phyloP scores from a whole-genome alignment of 2,113 vertebrate genomes.

The Podiceps cristatus region DNA sequence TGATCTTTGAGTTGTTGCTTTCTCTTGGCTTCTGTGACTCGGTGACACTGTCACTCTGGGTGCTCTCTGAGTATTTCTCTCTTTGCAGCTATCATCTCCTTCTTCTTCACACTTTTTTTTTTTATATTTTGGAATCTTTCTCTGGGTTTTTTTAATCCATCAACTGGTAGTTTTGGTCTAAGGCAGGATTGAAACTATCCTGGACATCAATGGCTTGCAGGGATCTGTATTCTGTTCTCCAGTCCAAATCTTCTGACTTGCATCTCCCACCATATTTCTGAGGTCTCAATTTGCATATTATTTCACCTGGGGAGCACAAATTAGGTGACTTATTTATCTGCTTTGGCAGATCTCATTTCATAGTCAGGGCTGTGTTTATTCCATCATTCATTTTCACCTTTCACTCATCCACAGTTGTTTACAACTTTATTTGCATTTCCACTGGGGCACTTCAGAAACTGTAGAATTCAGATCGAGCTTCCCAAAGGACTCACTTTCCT shows the following conservation, averaged over 20 bases:
- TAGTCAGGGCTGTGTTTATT: neutral
- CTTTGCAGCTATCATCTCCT: neutral
- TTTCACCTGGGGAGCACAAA: neutral
- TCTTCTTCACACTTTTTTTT: neutral
- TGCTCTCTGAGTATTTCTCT: neutral
- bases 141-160: neutral
- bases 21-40: neutral
- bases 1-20: neutral
- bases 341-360: neutral
- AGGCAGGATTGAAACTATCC: neutral
- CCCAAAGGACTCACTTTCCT: conserved; percentile 35
- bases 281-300: neutral
- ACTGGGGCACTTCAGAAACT: neutral
- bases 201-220: neutral
- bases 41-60: neutral
- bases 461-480: neutral
- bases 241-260: neutral
- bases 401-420: neutral
- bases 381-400: neutral
- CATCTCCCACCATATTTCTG: neutral
- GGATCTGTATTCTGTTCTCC: neutral
- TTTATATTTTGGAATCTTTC: neutral
- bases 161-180: neutral
- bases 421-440: conserved; percentile 40
- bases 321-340: neutral